These are phyloP conservation scores for Bradypodion pumilum DNA, from an alignment of 2,797 vertebrate genomes.

Conservation along the genomic window DNA sequence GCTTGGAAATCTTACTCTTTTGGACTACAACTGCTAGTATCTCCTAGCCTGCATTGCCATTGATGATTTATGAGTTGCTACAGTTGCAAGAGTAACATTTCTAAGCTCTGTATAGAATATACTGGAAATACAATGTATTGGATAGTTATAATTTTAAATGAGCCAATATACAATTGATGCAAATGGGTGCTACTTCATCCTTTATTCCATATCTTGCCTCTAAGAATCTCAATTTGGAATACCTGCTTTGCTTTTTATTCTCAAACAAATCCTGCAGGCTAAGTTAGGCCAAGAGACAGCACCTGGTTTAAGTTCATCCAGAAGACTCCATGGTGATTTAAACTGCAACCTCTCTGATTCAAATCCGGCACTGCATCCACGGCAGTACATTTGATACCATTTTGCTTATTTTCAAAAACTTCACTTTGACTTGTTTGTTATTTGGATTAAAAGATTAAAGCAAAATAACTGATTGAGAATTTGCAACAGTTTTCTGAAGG, in stretches of 20 bases:
- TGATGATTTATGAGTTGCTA: no score
- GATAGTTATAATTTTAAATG: no score
- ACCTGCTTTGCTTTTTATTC: not conserved
- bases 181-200: not conserved
- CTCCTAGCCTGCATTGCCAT: no score
- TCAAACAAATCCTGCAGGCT: not conserved
- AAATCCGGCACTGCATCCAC: not conserved
- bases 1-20: no score
- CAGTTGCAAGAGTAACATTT: no score
- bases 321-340: not conserved
- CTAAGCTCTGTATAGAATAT: not conserved
- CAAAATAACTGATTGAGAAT: constrained; percentile 31
- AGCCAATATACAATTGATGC: not conserved
- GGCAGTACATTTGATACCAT: not conserved
- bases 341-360: not conserved
- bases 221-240: no score
- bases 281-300: not conserved
- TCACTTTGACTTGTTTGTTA: not conserved
- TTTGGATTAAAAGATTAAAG: constrained; percentile 13
- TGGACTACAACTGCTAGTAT: no score
- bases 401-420: not conserved
- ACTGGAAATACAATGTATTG: not conserved
- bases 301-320: not conserved
- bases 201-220: not conserved
- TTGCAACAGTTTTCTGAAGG: constrained; percentile 21